Evolutionary conservation across 2,797 vertebrate species (phyloP).

Genomic region (Danio albolineatus): DNA sequence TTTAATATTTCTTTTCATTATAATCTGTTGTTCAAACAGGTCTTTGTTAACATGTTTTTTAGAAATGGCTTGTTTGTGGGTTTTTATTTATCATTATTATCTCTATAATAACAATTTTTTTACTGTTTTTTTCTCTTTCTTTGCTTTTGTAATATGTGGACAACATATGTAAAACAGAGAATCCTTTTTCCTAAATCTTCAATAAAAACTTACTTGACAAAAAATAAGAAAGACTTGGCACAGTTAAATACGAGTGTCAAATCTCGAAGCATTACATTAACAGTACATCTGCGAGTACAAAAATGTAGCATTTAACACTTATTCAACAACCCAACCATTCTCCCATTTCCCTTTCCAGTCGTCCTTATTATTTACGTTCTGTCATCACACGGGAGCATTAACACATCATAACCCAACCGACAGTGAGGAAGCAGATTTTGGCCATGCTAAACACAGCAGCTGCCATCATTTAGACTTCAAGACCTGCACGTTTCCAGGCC

Average conservation of each 20-base stretch:
- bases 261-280: background rate
- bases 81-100: too few relatives aligned
- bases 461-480: constrained; percentile 54
- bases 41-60: too few relatives aligned
- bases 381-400: constrained; percentile 42
- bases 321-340: constrained; percentile 27
- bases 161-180: too few relatives aligned
- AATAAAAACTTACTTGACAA: too few relatives aligned
- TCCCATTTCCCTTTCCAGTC: constrained; percentile 24
- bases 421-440: constrained; percentile 54
- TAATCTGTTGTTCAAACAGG: too few relatives aligned
- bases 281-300: background rate
- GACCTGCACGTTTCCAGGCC: constrained; percentile 38
- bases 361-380: constrained; percentile 57
- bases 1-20: too few relatives aligned
- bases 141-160: too few relatives aligned
- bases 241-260: background rate
- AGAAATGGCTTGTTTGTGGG: too few relatives aligned
- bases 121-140: too few relatives aligned
- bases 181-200: too few relatives aligned
- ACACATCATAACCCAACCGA: constrained; percentile 25
- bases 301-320: background rate
- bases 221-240: too few relatives aligned
- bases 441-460: constrained; percentile 59
- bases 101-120: too few relatives aligned